Evolutionary conservation across 2,888 invertebrate genomes (phyloP).

Genomic region (Drosophila mettleri): DNA sequence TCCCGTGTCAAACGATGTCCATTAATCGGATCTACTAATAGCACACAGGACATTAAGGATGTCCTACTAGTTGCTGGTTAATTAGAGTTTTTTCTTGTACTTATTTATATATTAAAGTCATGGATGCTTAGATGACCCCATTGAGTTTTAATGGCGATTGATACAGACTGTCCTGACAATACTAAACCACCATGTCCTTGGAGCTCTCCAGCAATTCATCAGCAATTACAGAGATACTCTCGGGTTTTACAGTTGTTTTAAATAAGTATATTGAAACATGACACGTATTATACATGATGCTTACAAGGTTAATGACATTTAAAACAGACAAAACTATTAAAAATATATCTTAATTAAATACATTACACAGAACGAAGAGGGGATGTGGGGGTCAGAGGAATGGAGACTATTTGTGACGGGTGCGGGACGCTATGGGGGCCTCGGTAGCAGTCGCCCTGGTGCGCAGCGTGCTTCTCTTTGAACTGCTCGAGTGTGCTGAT

Average conservation of each 20-base stretch:
- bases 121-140: too few species aligned
- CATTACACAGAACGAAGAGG: constrained; percentile 20
- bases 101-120: too few species aligned
- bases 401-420: constrained; percentile 24
- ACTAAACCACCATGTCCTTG: too few species aligned
- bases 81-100: too few species aligned
- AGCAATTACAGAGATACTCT: too few species aligned
- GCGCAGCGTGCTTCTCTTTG: constrained; percentile 2
- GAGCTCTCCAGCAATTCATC: too few species aligned
- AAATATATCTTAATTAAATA: constrained; percentile 22
- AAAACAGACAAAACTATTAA: constrained; percentile 21
- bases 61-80: neutral
- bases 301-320: constrained; percentile 38
- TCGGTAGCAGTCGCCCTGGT: constrained; percentile 7
- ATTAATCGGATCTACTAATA: neutral
- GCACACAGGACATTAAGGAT: too few species aligned
- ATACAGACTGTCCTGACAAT: too few species aligned
- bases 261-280: constrained; percentile 35
- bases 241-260: neutral
- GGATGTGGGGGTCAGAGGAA: neutral
- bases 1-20: neutral
- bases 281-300: constrained; percentile 38
- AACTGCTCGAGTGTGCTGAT: constrained; percentile 8
- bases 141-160: too few species aligned
- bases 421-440: constrained; percentile 13